Percentiles rank a stretch among this genome's conserved stretches.
Evolutionary conservation across 2,113 vertebrate species (phyloP).

Genomic region (Salvelinus fontinalis): DNA sequence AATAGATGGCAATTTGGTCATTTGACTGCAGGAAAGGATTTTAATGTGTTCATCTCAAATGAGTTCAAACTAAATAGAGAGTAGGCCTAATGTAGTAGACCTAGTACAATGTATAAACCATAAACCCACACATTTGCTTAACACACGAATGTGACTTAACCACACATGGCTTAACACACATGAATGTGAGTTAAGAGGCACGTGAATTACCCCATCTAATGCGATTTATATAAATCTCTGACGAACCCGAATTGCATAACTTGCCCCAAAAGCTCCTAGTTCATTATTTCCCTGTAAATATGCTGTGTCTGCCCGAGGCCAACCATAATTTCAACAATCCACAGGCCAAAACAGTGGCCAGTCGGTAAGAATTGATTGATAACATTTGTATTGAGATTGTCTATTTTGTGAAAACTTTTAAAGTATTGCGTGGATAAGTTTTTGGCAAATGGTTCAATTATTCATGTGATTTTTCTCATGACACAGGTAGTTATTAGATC

Average conservation of each 20-base stretch:
- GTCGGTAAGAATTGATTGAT: slow-evolving; percentile 52
- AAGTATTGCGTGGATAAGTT: background rate
- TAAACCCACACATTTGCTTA: no score
- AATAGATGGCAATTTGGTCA: no score
- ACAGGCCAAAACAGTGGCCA: slow-evolving; percentile 41
- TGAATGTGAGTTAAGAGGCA: slow-evolving; percentile 15
- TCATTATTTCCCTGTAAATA: slow-evolving; percentile 55
- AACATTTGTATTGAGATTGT: background rate
- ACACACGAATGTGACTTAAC: background rate
- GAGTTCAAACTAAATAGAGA: background rate
- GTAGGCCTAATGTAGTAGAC: background rate
- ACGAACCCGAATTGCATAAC: slow-evolving; percentile 67
- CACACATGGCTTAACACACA: slow-evolving; percentile 20
- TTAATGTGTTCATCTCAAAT: background rate
- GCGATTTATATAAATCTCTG: slow-evolving; percentile 71
- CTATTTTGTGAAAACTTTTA: background rate
- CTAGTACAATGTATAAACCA: no score
- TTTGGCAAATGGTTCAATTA: background rate
- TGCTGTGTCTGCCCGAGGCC: slow-evolving; percentile 39
- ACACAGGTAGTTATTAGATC: background rate
- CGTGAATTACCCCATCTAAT: slow-evolving; percentile 54
- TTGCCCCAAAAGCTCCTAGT: slow-evolving; percentile 61
- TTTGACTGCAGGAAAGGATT: no score
- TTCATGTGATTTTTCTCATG: background rate
- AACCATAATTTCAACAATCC: slow-evolving; percentile 61